Conservation (phyloP, 2,113 vertebrate genomes). For the Tenebrosternarchus preto region DNA sequence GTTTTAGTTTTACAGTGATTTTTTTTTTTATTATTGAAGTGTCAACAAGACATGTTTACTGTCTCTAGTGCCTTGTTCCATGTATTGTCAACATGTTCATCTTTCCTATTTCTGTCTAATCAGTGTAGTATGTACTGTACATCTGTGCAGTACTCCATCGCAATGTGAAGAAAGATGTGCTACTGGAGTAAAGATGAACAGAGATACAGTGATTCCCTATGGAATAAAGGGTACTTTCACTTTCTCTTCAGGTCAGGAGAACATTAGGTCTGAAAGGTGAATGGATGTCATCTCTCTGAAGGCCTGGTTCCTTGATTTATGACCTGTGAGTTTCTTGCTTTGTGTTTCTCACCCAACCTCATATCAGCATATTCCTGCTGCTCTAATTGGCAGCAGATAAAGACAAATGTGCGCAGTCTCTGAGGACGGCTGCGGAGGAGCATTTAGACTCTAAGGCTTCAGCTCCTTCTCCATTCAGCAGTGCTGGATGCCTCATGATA, state of each 20-base stretch:
- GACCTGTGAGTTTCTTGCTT: background rate
- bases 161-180: too few relatives aligned
- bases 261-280: background rate
- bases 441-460: background rate
- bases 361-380: background rate
- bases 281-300: background rate
- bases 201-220: background rate
- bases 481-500: conserved; percentile 20
- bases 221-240: background rate
- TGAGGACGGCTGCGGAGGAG: background rate
- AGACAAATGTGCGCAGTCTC: background rate
- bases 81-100: too few relatives aligned
- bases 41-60: too few relatives aligned
- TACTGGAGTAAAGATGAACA: background rate
- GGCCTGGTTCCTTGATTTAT: background rate
- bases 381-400: background rate
- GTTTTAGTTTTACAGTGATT: too few relatives aligned
- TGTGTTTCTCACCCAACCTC: background rate
- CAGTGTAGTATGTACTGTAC: background rate
- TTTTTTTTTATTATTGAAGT: too few relatives aligned
- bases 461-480: background rate
- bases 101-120: background rate
- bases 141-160: too few relatives aligned
- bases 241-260: conserved; percentile 5
- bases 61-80: too few relatives aligned